Evolutionary conservation across 2,888 invertebrate genomes (phyloP), one percentile per base, ranked within the genome.

Genomic region (Gryllus longicercus): DNA sequence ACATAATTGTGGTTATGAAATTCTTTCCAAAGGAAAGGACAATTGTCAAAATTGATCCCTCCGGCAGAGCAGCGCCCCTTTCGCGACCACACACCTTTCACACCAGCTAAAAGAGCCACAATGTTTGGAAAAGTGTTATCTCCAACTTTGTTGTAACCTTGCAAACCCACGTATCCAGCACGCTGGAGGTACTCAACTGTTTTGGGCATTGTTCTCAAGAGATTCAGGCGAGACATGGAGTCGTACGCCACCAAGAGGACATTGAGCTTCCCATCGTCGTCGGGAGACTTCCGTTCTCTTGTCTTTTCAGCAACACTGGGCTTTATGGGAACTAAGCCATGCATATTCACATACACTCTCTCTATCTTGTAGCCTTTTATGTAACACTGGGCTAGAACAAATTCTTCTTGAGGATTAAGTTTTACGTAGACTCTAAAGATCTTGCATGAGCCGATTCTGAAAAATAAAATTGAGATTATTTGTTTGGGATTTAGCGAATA

Each of bases 21-120:
- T 82, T 90, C 89, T 83, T 92, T 92, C 96, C 96, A 97, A 75
- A 96, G 88, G 82, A 96, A 90, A 0, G 92, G 90, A 84, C 94
- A 92, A 79, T 91, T 89, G 84, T 96, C 95, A 79, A 93, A 83
- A 50, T 84, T 83, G 21, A 21, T 21, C 1, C 21, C 21, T 21
- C 1, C 1, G 1, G 21, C 1, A 1, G 21, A 21, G 21, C 84
- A 84, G 80, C 85, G 85, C 10, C 82, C 38, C 50, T 83, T 83
- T 11, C 83, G 81, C 51, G 83, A 51, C 5, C 81, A 75, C n/a
- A 83, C 82, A 81, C 83, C 81, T 86, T 87, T 82, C 76, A 84
- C 82, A 1, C 87, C 21, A 21, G 21, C 1, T 1, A 21, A 21
- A 21, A 21, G 21, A 21, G 21, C 21, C 21, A 21, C 1, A 21